Percentiles rank a stretch among this genome's conserved stretches.
Conservation (phyloP, 35 echinoderm and acorn worm genomes). For the Lytechinus variegatus region DNA sequence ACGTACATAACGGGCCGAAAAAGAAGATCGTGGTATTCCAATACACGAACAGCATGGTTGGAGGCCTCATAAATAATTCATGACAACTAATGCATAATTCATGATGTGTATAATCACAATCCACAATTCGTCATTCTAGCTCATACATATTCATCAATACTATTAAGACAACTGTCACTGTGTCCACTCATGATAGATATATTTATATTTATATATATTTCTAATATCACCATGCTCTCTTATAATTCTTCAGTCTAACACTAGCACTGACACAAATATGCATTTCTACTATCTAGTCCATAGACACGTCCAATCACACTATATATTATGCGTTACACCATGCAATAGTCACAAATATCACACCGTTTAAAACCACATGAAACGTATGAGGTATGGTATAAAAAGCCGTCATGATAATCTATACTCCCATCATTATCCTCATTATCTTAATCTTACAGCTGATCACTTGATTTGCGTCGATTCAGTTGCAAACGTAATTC, state of each 20-base stretch:
- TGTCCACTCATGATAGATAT: slow-evolving; percentile 34
- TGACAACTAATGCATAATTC: slow-evolving; percentile 40
- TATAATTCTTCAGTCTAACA: neutral
- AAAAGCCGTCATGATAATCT: neutral
- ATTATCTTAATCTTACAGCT: slow-evolving; percentile 18
- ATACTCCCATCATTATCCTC: neutral
- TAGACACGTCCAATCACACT: slow-evolving; percentile 22
- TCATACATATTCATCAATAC: slow-evolving; percentile 46
- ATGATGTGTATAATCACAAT: neutral
- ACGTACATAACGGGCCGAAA: neutral
- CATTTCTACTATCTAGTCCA: slow-evolving; percentile 23
- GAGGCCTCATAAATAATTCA: slow-evolving; percentile 15
- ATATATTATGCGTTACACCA: slow-evolving; percentile 21
- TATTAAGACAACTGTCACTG: slow-evolving; percentile 2
- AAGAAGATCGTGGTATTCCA: neutral
- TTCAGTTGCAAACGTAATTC: slow-evolving; percentile 36
- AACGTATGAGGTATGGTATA: slow-evolving; percentile 33
- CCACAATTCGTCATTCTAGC: slow-evolving; percentile 12
- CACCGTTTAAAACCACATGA: slow-evolving; percentile 16
- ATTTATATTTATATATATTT: slow-evolving; percentile 39
- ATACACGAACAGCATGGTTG: neutral
- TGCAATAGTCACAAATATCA: slow-evolving; percentile 21
- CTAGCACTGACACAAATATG: neutral
- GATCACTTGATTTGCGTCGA: neutral
- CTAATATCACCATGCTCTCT: slow-evolving; percentile 12